Evolutionary conservation across 92 coral and sea anemone species (phyloP).

Genomic region (Anthopleura xanthogrammica): DNA sequence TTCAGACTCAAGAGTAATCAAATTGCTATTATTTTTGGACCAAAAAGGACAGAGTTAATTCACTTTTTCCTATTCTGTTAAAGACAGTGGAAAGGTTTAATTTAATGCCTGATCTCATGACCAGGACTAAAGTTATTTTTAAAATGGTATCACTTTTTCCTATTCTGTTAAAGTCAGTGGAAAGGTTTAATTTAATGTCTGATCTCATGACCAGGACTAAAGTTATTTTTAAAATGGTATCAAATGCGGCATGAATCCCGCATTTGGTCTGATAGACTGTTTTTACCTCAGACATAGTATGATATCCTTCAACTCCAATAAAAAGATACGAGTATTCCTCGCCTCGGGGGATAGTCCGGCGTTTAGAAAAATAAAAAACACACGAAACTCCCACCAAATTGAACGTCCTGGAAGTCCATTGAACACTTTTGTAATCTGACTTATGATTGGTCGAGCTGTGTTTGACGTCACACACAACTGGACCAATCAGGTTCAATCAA

Average conservation of each 20-base stretch:
- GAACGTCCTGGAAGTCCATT: too few species aligned
- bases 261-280: neutral
- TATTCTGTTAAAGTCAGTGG: neutral
- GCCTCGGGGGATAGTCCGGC: too few species aligned
- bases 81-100: neutral
- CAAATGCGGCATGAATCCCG: neutral
- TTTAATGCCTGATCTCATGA: neutral
- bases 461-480: too few species aligned
- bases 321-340: too few species aligned
- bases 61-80: neutral
- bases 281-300: neutral
- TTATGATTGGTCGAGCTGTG: too few species aligned
- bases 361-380: too few species aligned
- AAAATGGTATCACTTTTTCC: neutral
- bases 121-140: neutral
- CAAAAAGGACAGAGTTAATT: neutral
- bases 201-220: neutral
- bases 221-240: neutral
- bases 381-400: too few species aligned
- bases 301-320: too few species aligned
- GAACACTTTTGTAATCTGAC: too few species aligned
- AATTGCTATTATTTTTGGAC: neutral
- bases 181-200: neutral
- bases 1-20: neutral
- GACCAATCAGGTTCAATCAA: too few species aligned